Percentiles rank a stretch among this genome's conserved stretches.
phyloP scores from a whole-genome alignment of 2,888 invertebrate species.

The Tenthredo livida region DNA sequence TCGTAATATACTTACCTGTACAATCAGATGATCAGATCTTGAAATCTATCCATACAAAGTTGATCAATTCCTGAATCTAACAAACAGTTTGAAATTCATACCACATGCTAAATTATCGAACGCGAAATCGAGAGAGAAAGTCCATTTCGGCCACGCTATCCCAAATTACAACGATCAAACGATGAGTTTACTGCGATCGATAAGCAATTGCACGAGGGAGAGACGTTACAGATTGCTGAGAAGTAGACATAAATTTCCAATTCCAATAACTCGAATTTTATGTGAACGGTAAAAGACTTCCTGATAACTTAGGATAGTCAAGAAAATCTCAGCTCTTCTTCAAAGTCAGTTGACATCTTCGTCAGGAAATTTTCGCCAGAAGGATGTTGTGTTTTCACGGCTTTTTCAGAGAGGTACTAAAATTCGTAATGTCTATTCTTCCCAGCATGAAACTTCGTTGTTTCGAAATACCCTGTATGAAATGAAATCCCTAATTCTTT shows the following conservation, averaged over 20 bases:
- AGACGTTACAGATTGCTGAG: not conserved
- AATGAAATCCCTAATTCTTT: not conserved
- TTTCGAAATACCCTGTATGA: not conserved
- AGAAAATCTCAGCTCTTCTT: not conserved
- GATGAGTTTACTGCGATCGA: constrained; percentile 1
- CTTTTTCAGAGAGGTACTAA: not conserved
- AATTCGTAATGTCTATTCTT: not conserved
- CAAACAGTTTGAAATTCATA: not conserved
- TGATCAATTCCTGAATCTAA: not conserved
- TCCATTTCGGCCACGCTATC: constrained; percentile 38
- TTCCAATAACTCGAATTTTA: not conserved
- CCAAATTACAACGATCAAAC: constrained; percentile 38
- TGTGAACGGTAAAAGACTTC: not conserved
- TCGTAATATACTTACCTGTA: not conserved
- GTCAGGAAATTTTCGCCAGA: not conserved
- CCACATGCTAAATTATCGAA: not conserved
- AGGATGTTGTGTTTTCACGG: not conserved
- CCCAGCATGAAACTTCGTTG: not conserved
- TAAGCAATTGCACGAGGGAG: constrained; percentile 38
- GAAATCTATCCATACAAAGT: not conserved
- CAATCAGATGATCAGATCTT: not conserved
- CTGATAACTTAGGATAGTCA: not conserved
- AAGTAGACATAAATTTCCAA: not conserved
- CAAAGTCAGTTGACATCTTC: not conserved
- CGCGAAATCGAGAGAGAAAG: constrained; percentile 12